Evolutionary conservation across 2,888 invertebrate species (phyloP).

Genomic region (Lypha dubia): DNA sequence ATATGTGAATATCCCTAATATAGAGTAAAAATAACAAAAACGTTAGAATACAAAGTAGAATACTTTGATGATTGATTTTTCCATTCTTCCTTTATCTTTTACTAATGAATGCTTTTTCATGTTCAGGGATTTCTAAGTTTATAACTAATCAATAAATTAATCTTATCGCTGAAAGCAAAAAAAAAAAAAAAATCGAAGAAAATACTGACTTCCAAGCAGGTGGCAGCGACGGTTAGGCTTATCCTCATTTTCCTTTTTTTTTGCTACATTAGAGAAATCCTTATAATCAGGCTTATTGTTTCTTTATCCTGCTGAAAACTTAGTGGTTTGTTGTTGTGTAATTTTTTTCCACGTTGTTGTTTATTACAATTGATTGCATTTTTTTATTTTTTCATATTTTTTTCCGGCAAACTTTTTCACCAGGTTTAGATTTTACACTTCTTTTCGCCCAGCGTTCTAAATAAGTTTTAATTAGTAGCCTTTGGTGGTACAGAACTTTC

Average conservation of each 20-base stretch:
- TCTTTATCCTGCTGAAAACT: conserved; percentile 38
- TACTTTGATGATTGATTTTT: not conserved
- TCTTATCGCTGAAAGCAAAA: not conserved
- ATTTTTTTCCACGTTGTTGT: conserved; percentile 12
- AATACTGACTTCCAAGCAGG: not conserved
- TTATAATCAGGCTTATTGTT: conserved; percentile 69
- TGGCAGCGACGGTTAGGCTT: conserved; percentile 1
- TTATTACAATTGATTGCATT: not conserved
- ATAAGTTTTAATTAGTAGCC: conserved; percentile 64
- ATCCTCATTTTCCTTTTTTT: conserved; percentile 12
- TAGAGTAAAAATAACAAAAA: too few relatives aligned
- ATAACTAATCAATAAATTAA: conserved; percentile 58
- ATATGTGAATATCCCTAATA: too few relatives aligned
- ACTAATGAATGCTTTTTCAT: conserved; percentile 7
- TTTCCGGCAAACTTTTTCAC: conserved; percentile 32
- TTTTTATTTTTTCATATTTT: conserved; percentile 3
- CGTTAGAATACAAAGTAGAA: too few relatives aligned
- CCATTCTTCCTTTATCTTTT: not conserved
- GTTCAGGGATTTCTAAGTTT: conserved; percentile 33
- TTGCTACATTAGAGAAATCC: conserved; percentile 53
- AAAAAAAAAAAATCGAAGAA: not conserved
- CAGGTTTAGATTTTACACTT: conserved; percentile 17
- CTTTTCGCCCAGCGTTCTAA: not conserved
- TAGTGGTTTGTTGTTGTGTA: conserved; percentile 32
- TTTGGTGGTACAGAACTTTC: conserved; percentile 34